These are phyloP conservation scores for Eutolmus rufibarbis DNA, from an alignment of 2,888 invertebrate genomes.

Conservation along the genomic window DNA sequence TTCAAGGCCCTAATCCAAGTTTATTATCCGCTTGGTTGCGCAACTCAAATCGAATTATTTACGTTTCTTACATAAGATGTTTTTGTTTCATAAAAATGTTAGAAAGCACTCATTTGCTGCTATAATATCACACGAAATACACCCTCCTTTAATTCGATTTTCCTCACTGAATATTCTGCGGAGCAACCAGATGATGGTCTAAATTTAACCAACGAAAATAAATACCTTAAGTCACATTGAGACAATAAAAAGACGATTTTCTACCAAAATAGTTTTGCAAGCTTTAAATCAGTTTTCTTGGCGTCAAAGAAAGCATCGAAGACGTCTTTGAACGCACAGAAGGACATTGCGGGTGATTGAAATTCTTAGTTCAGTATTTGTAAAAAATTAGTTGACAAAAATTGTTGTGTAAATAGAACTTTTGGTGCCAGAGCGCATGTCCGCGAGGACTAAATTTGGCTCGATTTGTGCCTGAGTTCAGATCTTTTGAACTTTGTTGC, in stretches of 20 bases:
- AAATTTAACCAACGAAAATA: not conserved
- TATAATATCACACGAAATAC: not conserved
- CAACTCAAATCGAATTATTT: not conserved
- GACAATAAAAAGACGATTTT: not conserved
- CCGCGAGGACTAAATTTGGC: not conserved
- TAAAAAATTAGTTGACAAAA: not conserved
- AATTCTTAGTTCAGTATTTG: not conserved
- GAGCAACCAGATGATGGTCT: not conserved
- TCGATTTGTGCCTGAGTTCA: not conserved
- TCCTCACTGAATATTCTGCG: not conserved
- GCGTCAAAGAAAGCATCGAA: not conserved
- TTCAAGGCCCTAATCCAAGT: not conserved
- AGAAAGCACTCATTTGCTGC: not conserved
- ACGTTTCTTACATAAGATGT: not conserved
- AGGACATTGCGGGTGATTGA: not conserved
- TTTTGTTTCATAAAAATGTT: not conserved
- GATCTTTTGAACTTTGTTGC: not conserved
- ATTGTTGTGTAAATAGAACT: not conserved
- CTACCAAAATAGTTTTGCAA: not conserved
- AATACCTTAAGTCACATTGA: not conserved
- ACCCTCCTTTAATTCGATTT: not conserved
- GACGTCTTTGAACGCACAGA: not conserved
- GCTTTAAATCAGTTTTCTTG: not conserved
- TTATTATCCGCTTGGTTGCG: not conserved
- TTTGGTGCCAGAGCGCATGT: not conserved